Evolutionary conservation across 2,888 invertebrate genomes (phyloP), one percentile per base, ranked within the genome.

Genomic region (Alviniconcha strummeri): DNA sequence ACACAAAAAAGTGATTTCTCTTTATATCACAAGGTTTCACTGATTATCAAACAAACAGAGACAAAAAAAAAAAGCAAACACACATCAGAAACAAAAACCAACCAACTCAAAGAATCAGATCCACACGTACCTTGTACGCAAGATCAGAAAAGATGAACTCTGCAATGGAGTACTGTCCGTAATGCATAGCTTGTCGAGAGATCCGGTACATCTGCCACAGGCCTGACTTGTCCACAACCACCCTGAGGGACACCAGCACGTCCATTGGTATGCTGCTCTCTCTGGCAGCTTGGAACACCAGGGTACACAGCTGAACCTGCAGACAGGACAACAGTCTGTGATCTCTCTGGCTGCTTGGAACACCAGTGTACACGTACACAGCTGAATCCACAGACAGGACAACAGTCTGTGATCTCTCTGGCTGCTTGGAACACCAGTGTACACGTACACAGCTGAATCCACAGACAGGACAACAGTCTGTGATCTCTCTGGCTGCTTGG

Each of bases 151-250:
- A 77, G 67, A 77, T 77, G 67, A 69, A 77, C 57, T 82, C 69
- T 19, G 82, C 82, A 15, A 82, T 60, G 69, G 82, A 77, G 90
- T 97, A 97, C 92, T 97, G 97, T 0, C 97, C 97, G 92, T 97
- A 93, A 81, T 98, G 95, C 36, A 97, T 95, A 0, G 97, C 97
- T 17, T 97, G 97, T 83, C 98, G 95, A 0, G 96, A 97, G 76
- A 98, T 96, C 87, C 97, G 95, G 93, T 98, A 98, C 2, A 88
- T 89, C 19, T 88, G 85, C 90, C 97, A 96, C 7, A 96, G 96
- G 97, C 98, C 87, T 67, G 87, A 87, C 72, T 83, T 81, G 19
- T 86, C 85, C n/a, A 85, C 85, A 81, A 88, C 88, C 4, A 85
- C 81, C 55, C 88, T 76, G 36, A 92, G 87, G 19, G 89, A 84